Evolutionary conservation across 2,113 vertebrate species (phyloP), one percentile per base, ranked within the genome.

Genomic region (Melanotaenia duboulayi): DNA sequence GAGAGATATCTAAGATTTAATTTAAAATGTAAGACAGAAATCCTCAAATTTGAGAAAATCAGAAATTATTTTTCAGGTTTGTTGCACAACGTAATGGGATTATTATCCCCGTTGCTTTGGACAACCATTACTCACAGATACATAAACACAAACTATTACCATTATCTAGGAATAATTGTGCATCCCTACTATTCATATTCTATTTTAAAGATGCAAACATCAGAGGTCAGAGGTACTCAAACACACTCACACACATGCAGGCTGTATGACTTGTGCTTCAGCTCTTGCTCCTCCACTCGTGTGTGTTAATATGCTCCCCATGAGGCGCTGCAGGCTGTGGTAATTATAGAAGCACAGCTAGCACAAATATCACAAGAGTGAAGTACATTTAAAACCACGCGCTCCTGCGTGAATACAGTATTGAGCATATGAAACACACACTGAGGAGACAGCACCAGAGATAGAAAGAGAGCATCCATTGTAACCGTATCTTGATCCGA

Each of bases 291-390:
- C 71, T 92, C 86, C 91, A 93, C 92, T 93, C 91, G 81, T 93
- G 91, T 92, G 90, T 88, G 83, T 90, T 93, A 91, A 93, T 90
- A 81, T 78, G 83, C 84, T 92, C 76, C 82, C 89, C 92, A 93
- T 91, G 92, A 91, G 87, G 78, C 23, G 85, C 93, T 91, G 86
- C 86, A 88, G 92, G 92, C 90, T 71, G 83, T 76, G 83, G 83
- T 92, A 93, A 91, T 93, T 93, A 93, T 92, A 93, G 93, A 85
- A 86, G 63, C 81, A 68, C 71, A 40, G 82, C 85, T 71, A 67
- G 87, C 82, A 82, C 64, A 88, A 65, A 74, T 85, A 87, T 84
- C 84, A 79, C 78, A 78, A 68, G 70, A 85, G 78, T 78, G 58
- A 71, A 76, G 77, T 62, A 67, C 78, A 80, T 76, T 87, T 69